A percentile compares a stretch with the other conserved stretches of the same genome.
These are phyloP conservation scores for Butastur rufipennis DNA, from an alignment of 2,113 vertebrate species.

Conservation along the genomic window DNA sequence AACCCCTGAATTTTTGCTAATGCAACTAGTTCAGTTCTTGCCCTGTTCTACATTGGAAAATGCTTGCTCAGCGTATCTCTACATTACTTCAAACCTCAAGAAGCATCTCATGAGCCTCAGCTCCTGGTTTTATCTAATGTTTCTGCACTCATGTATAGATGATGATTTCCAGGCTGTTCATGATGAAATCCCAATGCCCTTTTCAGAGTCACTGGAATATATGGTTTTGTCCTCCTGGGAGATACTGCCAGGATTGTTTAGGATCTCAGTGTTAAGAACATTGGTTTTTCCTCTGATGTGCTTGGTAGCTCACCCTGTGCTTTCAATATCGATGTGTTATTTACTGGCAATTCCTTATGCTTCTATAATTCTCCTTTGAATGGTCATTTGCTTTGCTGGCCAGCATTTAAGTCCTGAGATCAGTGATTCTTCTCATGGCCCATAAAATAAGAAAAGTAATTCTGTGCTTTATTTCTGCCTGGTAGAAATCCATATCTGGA, in stretches of 20 bases:
- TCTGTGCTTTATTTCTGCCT: neutral
- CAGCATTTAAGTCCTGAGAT: neutral
- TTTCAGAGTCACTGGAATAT: neutral
- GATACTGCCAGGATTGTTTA: neutral
- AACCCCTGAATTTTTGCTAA: neutral
- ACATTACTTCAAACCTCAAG: neutral
- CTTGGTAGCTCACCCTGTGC: neutral
- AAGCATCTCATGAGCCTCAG: neutral
- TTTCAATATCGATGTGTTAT: neutral
- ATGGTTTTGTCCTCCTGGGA: neutral
- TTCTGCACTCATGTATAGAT: neutral
- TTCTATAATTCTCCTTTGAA: slow-evolving; percentile 35
- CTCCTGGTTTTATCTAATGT: neutral
- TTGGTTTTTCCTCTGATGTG: neutral
- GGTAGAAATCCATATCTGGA: neutral
- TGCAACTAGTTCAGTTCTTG: neutral
- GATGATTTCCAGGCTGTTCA: neutral
- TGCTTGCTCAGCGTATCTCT: neutral
- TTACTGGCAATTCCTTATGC: slow-evolving; percentile 6
- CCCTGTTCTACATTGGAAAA: neutral
- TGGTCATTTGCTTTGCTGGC: slow-evolving; percentile 24
- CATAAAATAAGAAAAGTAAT: slow-evolving; percentile 26
- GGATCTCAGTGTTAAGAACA: neutral
- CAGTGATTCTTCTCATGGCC: neutral
- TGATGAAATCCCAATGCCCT: neutral